A percentile compares a stretch with the other conserved stretches of the same genome.
These are phyloP conservation scores for Drosophila nikananu DNA, from an alignment of 1,140 invertebrate species.

Conservation along the genomic window DNA sequence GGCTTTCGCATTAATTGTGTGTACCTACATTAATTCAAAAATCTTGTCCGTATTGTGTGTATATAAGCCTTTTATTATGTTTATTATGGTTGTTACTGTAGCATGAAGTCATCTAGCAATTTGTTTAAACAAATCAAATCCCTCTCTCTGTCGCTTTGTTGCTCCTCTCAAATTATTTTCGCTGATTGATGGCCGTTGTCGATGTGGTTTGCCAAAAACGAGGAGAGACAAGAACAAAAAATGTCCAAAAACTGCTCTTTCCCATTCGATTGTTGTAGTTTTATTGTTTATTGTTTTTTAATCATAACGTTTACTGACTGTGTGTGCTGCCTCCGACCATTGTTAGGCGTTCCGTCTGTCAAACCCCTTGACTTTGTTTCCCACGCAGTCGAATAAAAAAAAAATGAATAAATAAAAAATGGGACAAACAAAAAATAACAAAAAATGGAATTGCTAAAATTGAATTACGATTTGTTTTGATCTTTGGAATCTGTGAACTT, in stretches of 20 bases:
- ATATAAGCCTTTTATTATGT: slow-evolving; percentile 50
- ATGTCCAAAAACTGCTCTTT: slow-evolving; percentile 19
- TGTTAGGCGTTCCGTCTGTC: slow-evolving; percentile 31
- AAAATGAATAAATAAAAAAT: background rate
- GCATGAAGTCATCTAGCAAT: slow-evolving; percentile 78
- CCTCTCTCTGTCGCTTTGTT: slow-evolving; percentile 11
- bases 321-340: slow-evolving; percentile 57
- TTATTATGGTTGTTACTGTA: slow-evolving; percentile 54
- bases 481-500: slow-evolving; percentile 43
- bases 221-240: slow-evolving; percentile 4
- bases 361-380: slow-evolving; percentile 57
- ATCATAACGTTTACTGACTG: slow-evolving; percentile 75
- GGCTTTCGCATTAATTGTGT: slow-evolving; percentile 44
- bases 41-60: slow-evolving; percentile 51
- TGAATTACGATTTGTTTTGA: slow-evolving; percentile 40
- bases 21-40: slow-evolving; percentile 60
- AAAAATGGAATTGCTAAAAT: background rate
- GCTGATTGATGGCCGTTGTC: slow-evolving; percentile 65
- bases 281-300: slow-evolving; percentile 81
- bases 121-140: slow-evolving; percentile 73
- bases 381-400: slow-evolving; percentile 55
- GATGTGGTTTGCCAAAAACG: slow-evolving; percentile 41
- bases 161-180: slow-evolving; percentile 35
- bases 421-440: slow-evolving; percentile 14
- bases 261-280: slow-evolving; percentile 25